Evolutionary conservation across 1,140 invertebrate genomes (phyloP).

Genomic region (Aphaenogaster floridana): DNA sequence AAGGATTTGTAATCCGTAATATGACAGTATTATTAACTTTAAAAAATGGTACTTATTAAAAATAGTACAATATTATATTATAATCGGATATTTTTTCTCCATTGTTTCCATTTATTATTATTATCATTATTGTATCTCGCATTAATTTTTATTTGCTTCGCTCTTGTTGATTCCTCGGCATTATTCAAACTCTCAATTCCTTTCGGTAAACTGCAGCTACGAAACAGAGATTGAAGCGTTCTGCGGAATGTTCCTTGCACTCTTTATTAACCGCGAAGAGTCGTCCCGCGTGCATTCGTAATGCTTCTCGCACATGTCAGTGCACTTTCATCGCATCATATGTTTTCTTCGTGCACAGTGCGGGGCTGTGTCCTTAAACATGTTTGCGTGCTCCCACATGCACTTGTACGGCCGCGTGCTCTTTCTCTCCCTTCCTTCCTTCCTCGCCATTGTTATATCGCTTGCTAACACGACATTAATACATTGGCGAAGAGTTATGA

Average conservation of each 20-base stretch:
- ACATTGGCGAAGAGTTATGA: constrained; percentile 79
- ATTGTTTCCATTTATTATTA: background rate
- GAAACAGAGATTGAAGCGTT: background rate
- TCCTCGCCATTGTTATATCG: constrained; percentile 80
- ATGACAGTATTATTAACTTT: background rate
- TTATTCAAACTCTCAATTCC: background rate
- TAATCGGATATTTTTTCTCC: background rate
- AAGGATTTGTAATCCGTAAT: background rate
- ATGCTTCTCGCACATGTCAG: constrained; percentile 14
- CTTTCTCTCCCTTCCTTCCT: constrained; percentile 41
- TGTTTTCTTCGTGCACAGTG: constrained; percentile 31
- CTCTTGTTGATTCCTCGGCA: background rate
- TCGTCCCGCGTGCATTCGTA: constrained; percentile 27
- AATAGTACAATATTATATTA: background rate
- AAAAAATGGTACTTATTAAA: background rate
- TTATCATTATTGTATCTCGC: background rate
- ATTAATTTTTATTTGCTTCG: background rate
- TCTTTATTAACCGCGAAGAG: constrained; percentile 39
- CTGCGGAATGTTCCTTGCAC: constrained; percentile 3
- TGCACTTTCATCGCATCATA: constrained; percentile 18
- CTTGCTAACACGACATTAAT: constrained; percentile 82
- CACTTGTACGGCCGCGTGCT: constrained; percentile 35
- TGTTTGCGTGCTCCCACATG: constrained; percentile 34
- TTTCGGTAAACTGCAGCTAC: background rate
- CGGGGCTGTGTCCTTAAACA: constrained; percentile 53